phyloP scores from a whole-genome alignment of 2,113 vertebrate genomes.

The Pterocles orientalis region DNA sequence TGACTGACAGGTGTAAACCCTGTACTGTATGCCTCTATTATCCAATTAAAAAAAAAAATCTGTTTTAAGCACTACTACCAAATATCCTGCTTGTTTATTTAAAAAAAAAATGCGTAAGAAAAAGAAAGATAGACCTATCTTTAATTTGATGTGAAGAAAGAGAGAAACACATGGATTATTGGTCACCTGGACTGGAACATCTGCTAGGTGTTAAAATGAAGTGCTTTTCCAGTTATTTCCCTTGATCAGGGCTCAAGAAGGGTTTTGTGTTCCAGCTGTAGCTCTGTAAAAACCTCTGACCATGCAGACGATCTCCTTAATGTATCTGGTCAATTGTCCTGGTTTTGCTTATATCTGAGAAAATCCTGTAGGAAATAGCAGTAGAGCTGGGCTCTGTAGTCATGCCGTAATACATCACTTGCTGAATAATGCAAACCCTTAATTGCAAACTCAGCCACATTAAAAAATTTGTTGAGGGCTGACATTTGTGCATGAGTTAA shows the following conservation, averaged over 20 bases:
- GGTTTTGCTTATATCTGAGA: not conserved
- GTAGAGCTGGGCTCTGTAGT: not conserved
- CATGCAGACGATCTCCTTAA: not conserved
- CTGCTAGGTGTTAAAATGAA: not conserved
- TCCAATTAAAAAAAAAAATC: not conserved
- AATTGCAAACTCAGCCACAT: constrained; percentile 14
- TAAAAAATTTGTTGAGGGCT: not conserved
- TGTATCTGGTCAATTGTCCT: not conserved
- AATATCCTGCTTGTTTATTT: not conserved
- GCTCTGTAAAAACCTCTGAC: not conserved
- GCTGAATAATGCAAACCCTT: not conserved
- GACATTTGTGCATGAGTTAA: constrained; percentile 15
- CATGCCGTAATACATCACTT: not conserved
- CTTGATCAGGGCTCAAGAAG: not conserved
- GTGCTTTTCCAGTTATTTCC: not conserved
- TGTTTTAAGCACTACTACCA: not conserved
- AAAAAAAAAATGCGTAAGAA: not conserved
- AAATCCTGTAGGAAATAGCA: not conserved
- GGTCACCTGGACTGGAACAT: not conserved
- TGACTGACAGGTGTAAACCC: not conserved
- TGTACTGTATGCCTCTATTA: not conserved
- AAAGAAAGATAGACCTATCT: not conserved
- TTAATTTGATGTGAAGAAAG: not conserved
- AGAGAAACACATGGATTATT: not conserved
- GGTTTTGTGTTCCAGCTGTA: not conserved